Conservation (phyloP, 2,888 invertebrate genomes). For the Holacanthella duospinosa region DNA sequence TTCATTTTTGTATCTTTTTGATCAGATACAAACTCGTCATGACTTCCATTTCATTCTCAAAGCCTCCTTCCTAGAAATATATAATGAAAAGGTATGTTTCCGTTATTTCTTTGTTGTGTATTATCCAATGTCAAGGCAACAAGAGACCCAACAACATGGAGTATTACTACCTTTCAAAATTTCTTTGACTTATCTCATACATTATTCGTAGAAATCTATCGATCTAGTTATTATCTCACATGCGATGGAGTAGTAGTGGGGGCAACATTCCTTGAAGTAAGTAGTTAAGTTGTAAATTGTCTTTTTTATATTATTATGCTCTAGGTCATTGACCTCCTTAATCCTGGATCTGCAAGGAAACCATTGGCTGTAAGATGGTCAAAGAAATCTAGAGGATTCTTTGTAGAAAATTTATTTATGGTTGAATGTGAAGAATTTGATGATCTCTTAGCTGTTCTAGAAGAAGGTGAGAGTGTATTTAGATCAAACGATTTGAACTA, state of each 20-base stretch:
- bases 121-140: background rate
- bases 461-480: constrained; percentile 91
- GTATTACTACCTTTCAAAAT: background rate
- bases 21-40: constrained; percentile 63
- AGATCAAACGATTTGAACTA: too few species aligned
- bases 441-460: constrained; percentile 81
- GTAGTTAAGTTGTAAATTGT: too few species aligned
- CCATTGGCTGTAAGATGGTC: constrained; percentile 87
- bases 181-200: background rate
- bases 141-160: too few species aligned
- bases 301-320: background rate
- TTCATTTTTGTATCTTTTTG: constrained; percentile 79
- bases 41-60: constrained; percentile 72
- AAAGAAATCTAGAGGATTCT: constrained; percentile 82
- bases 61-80: constrained; percentile 90
- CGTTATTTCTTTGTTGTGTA: background rate
- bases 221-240: constrained; percentile 1
- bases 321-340: constrained; percentile 85
- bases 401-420: constrained; percentile 90
- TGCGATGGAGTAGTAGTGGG: background rate
- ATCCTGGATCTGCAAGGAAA: constrained; percentile 69
- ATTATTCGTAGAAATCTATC: constrained; percentile 10
- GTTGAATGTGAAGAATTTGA: constrained; percentile 89
- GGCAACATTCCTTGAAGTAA: too few species aligned
- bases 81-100: constrained; percentile 87